These are phyloP conservation scores for Strix uralensis DNA, from an alignment of 2,113 vertebrate genomes.

Conservation along the genomic window DNA sequence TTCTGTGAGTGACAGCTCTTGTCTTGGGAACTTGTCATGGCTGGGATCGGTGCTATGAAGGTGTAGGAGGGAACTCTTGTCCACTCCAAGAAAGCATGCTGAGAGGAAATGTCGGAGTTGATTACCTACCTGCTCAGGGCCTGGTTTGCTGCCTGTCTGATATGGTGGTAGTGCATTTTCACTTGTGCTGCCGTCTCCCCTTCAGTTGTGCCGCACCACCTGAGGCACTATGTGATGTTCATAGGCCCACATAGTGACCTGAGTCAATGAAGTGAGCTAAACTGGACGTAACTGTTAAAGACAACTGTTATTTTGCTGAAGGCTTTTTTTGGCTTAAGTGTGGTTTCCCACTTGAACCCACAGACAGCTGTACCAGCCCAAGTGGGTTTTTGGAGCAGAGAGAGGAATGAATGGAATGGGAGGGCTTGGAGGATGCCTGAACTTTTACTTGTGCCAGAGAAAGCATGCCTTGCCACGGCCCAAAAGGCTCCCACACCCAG, in stretches of 20 bases:
- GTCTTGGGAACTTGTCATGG: neutral
- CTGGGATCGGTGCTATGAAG: accelerated
- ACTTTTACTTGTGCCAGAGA: neutral
- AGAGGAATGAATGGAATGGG: neutral
- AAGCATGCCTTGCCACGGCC: neutral
- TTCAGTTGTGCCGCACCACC: neutral
- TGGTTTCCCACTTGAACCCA: neutral
- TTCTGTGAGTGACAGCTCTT: neutral
- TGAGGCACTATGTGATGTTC: neutral
- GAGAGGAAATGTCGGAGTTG: neutral
- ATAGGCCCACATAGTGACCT: neutral
- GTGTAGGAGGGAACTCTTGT: neutral
- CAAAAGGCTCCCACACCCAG: neutral
- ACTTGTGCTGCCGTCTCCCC: neutral
- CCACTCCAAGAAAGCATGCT: neutral
- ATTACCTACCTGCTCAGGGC: neutral
- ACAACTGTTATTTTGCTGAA: neutral
- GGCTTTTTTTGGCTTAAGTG: neutral
- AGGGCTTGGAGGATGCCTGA: neutral
- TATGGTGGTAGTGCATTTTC: accelerated
- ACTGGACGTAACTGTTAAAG: neutral
- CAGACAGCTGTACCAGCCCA: neutral
- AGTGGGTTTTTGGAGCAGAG: neutral
- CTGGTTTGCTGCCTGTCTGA: neutral
- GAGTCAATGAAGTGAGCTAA: neutral